Evolutionary conservation across 2,888 invertebrate genomes (phyloP).

Genomic region (Caenorhabditis becei): DNA sequence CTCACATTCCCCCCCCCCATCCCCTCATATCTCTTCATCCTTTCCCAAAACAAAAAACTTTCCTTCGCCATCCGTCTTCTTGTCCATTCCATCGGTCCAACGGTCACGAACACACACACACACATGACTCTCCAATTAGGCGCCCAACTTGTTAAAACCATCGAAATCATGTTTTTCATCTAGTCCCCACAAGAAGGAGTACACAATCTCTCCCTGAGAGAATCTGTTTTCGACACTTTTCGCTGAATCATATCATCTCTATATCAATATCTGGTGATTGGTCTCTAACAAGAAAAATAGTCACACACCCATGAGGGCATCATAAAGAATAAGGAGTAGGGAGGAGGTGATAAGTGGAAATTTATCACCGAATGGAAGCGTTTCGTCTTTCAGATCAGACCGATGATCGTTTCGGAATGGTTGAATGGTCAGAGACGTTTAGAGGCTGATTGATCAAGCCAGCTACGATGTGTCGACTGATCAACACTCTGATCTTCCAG

Average conservation of each 20-base stretch:
- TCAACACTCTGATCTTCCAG: background rate
- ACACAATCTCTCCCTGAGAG: background rate
- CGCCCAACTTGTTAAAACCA: constrained; percentile 50
- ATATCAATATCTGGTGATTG: constrained; percentile 56
- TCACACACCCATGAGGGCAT: constrained; percentile 13
- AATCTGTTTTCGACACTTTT: constrained; percentile 49
- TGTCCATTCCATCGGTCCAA: constrained; percentile 26
- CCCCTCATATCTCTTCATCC: constrained; percentile 37
- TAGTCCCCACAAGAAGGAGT: constrained; percentile 6
- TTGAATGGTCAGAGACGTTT: constrained; percentile 32
- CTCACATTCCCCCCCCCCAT: constrained; percentile 31
- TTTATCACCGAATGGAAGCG: constrained; percentile 12
- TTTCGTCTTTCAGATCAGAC: constrained; percentile 31
- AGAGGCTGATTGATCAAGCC: constrained; percentile 20
- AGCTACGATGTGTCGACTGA: constrained; percentile 26
- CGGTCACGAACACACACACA: constrained; percentile 47
- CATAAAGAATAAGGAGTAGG: background rate
- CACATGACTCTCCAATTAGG: constrained; percentile 35
- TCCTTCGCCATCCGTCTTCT: constrained; percentile 20
- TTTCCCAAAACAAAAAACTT: constrained; percentile 5
- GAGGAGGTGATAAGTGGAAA: constrained; percentile 21
- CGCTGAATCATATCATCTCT: constrained; percentile 47
- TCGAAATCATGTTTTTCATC: constrained; percentile 40
- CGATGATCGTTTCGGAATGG: constrained; percentile 16
- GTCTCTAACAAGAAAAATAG: constrained; percentile 32